A percentile compares a stretch with the other conserved stretches of the same genome.
Conservation (phyloP, 2,113 vertebrate genomes). For the Furnarius figulus region DNA sequence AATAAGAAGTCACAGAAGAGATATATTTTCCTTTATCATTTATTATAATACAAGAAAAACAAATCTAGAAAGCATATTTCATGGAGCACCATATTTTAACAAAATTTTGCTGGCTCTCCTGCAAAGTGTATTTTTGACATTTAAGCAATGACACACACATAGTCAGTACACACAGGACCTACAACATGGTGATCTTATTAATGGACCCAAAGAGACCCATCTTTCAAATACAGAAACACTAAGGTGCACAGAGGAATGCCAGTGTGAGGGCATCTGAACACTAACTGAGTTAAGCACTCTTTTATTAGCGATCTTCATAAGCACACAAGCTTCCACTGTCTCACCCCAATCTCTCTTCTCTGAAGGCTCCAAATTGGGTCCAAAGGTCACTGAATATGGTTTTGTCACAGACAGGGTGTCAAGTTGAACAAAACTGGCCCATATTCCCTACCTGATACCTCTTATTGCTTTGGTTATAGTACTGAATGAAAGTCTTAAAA, state of each 20-base stretch:
- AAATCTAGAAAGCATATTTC: slow-evolving; percentile 76
- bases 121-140: slow-evolving; percentile 68
- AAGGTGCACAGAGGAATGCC: slow-evolving; percentile 45
- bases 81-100: slow-evolving; percentile 76
- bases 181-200: slow-evolving; percentile 33
- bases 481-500: slow-evolving; percentile 64
- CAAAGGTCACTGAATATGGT: neutral
- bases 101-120: slow-evolving; percentile 73
- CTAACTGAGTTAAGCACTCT: slow-evolving; percentile 78
- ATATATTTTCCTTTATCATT: slow-evolving; percentile 68
- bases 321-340: slow-evolving; percentile 59
- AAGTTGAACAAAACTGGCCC: slow-evolving; percentile 76
- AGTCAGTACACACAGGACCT: slow-evolving; percentile 51
- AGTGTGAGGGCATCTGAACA: slow-evolving; percentile 76
- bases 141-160: slow-evolving; percentile 69
- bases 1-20: slow-evolving; percentile 47
- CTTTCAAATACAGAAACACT: slow-evolving; percentile 24
- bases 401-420: slow-evolving; percentile 41
- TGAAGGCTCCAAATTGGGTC: slow-evolving; percentile 24
- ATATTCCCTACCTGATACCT: slow-evolving; percentile 72
- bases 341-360: slow-evolving; percentile 21
- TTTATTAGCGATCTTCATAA: slow-evolving; percentile 80
- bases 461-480: slow-evolving; percentile 81
- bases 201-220: slow-evolving; percentile 14
- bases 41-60: slow-evolving; percentile 77